These are phyloP conservation scores for Sardina pilchardus DNA, from an alignment of 2,113 vertebrate genomes.

Conservation along the genomic window DNA sequence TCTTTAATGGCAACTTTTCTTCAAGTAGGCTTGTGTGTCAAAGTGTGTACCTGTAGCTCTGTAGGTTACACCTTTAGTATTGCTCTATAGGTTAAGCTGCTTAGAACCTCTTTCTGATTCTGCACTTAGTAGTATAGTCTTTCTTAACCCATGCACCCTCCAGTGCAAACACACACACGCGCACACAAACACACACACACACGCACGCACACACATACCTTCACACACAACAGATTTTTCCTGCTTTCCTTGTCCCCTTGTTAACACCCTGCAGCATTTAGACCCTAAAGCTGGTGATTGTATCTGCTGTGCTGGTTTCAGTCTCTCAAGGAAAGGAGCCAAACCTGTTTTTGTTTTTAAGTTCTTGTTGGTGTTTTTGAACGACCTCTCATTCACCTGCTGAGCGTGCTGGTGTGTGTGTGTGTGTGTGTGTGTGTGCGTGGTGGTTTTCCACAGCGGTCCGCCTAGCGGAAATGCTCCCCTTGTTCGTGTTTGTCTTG, in stretches of 20 bases:
- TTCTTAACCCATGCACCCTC: neutral
- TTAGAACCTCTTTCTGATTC: neutral
- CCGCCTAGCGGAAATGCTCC: neutral
- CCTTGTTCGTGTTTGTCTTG: neutral
- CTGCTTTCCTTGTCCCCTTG: neutral
- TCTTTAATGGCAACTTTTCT: too few relatives aligned
- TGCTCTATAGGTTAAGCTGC: neutral
- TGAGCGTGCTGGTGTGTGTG: neutral
- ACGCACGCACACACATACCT: neutral
- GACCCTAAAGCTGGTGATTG: neutral
- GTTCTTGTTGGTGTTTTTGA: neutral
- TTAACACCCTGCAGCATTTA: neutral
- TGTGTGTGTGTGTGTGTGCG: conserved; percentile 38
- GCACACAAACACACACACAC: neutral
- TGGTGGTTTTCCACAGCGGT: neutral
- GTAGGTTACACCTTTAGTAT: neutral
- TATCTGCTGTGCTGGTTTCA: neutral
- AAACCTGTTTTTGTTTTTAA: neutral
- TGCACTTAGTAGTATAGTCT: neutral
- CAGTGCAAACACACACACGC: neutral
- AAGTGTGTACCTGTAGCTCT: neutral
- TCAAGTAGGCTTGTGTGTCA: neutral
- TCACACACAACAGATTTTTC: neutral
- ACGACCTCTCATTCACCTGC: neutral
- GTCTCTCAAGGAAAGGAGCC: neutral